Percentiles rank a stretch among this genome's conserved stretches.
Evolutionary conservation across 2,797 vertebrate species (phyloP).

Genomic region (Enteromius anoplus): DNA sequence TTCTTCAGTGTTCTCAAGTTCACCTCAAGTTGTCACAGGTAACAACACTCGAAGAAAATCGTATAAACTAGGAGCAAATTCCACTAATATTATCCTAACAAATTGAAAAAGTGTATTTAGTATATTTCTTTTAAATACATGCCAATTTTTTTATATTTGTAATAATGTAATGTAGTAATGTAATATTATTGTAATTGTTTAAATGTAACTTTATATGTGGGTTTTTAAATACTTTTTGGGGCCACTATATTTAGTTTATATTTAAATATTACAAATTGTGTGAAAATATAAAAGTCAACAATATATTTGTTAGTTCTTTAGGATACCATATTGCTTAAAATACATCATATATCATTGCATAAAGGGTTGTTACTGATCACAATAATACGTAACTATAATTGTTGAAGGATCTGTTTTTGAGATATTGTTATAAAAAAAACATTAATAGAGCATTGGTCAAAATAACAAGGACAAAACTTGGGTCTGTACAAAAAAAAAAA

Average conservation of each 20-base stretch:
- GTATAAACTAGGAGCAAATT: background rate
- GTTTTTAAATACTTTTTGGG: background rate
- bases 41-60: background rate
- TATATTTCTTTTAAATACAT: background rate
- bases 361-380: constrained; percentile 5
- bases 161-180: background rate
- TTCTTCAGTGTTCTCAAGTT: background rate
- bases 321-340: constrained; percentile 20
- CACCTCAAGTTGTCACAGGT: background rate
- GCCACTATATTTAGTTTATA: constrained; percentile 1
- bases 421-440: background rate
- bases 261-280: background rate
- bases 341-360: background rate
- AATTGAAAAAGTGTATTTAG: background rate
- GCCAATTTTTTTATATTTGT: background rate
- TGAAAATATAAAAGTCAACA: constrained; percentile 23
- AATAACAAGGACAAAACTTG: background rate
- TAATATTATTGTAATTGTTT: background rate
- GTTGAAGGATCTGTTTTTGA: background rate
- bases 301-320: constrained; percentile 20
- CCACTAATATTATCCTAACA: background rate
- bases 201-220: background rate
- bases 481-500: background rate
- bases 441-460: background rate
- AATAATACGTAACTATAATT: constrained; percentile 1